Base-by-base conservation (phyloP, 2,888 invertebrate genomes). In the Tetragnatha montana region DNA sequence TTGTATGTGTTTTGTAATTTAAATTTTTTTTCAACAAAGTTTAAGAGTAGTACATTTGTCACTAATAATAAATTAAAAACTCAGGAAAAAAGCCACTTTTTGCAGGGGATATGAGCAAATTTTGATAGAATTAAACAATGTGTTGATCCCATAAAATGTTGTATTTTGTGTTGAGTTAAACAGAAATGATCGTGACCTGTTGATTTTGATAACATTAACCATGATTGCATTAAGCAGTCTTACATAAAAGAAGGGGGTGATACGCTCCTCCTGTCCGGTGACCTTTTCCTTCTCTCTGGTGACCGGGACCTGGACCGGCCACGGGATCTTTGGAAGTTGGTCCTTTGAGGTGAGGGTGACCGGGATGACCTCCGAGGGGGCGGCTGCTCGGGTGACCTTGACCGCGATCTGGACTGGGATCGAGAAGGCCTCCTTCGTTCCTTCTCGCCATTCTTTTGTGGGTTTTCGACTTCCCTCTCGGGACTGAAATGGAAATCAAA, bases 191-290 rank as follows among this genome's bases (percentile, higher is more conserved):
- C n/a, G n/a, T n/a, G n/a, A n/a, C n/a, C n/a, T n/a, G n/a, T n/a
- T n/a, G n/a, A n/a, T n/a, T n/a, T 35, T 35, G 35, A 35, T 35
- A 35, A 35, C 35, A 35, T 35, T 35, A 35, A 35, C 35, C 35
- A 35, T 35, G 12, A 10, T 17, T 8, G 12, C 0, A 60, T 8
- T 35, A 60, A 69, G n/a, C 7, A 8, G 74, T 93, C 95, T 95
- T 93, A 96, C 96, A 96, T 94, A 92, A 96, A 97, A 92, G 96
- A 96, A 69, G 97, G 97, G 17, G 97, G 97, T 14, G 95, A 95
- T 8, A 94, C 94, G 93, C 95, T 95, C 90, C 95, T 92, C 69
- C 88, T 79, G 70, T 94, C 94, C 19, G 93, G 93, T 17, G 92
- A 92, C 8, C 92, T 78, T 12, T 90, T 76, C 86, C 73, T 60